These are phyloP conservation scores for Oryzaephilus surinamensis DNA, from an alignment of 1,140 invertebrate species.

Conservation along the genomic window DNA sequence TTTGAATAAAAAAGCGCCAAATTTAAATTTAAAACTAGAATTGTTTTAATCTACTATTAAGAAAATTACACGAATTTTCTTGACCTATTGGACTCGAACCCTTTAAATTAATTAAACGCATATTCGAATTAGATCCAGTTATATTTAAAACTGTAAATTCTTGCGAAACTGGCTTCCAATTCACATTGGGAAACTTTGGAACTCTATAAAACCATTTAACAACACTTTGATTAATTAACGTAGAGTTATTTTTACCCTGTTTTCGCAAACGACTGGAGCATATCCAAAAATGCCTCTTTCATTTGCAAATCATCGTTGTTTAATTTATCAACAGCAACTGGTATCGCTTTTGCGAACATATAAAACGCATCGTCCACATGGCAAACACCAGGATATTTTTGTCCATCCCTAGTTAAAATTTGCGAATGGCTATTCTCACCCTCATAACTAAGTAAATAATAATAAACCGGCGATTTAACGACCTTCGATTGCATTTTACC, in stretches of 20 bases:
- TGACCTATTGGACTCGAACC: too few relatives aligned
- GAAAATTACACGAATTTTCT: too few relatives aligned
- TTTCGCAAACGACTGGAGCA: neutral
- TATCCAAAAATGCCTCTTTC: neutral
- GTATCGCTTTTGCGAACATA: neutral
- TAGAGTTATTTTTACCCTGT: neutral
- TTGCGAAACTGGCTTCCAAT: too few relatives aligned
- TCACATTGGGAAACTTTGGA: neutral
- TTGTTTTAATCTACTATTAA: too few relatives aligned
- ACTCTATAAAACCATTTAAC: neutral
- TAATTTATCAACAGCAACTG: too few relatives aligned
- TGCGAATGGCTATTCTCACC: neutral
- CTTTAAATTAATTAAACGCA: too few relatives aligned
- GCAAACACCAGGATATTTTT: neutral
- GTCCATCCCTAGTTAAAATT: neutral
- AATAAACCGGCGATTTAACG: constrained; percentile 44
- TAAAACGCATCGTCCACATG: neutral
- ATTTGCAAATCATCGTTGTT: neutral
- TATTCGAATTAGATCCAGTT: too few relatives aligned
- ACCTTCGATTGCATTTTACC: constrained; percentile 41
- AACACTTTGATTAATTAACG: neutral
- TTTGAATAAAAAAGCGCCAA: too few relatives aligned
- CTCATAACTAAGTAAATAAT: constrained; percentile 43
- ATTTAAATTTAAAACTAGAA: too few relatives aligned
- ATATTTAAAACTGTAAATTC: too few relatives aligned